phyloP scores from a whole-genome alignment of 1,140 invertebrate species.

The Ceratoteleas bidentatus region DNA sequence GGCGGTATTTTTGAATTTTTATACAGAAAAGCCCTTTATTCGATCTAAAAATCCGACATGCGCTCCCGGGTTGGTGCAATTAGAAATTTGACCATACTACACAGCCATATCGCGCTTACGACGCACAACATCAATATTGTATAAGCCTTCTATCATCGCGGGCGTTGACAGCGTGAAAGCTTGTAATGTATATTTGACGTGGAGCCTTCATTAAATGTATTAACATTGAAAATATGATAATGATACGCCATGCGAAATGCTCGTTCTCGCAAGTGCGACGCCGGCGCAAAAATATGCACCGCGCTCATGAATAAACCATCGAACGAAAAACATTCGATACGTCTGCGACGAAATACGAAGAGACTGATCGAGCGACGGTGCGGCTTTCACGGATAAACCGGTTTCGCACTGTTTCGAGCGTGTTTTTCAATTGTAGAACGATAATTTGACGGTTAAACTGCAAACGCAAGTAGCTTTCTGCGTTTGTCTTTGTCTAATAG shows the following conservation, averaged over 20 bases:
- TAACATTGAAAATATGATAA: constrained; percentile 65
- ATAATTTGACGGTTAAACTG: no score
- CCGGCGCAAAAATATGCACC: constrained; percentile 35
- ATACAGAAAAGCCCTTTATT: no score
- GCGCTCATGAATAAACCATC: constrained; percentile 47
- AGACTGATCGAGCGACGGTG: no score
- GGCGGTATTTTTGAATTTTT: no score
- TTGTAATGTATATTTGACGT: constrained; percentile 61
- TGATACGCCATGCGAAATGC: constrained; percentile 43
- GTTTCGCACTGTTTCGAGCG: no score
- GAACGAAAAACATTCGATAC: constrained; percentile 30
- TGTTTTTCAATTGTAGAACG: no score
- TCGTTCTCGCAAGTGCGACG: constrained; percentile 1
- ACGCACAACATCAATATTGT: constrained; percentile 52
- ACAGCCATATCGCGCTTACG: constrained; percentile 15
- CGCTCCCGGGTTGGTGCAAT: constrained; percentile 15
- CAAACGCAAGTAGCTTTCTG: no score
- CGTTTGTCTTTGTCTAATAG: no score
- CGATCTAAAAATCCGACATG: no score
- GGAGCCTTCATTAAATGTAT: constrained; percentile 55
- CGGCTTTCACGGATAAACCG: no score
- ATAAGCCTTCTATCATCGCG: constrained; percentile 54
- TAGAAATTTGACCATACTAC: constrained; percentile 48
- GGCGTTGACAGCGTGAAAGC: constrained; percentile 55
- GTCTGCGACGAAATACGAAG: constrained; percentile 25